Conservation (phyloP, 1,140 invertebrate species). For the Leptonema lineaticorne region DNA sequence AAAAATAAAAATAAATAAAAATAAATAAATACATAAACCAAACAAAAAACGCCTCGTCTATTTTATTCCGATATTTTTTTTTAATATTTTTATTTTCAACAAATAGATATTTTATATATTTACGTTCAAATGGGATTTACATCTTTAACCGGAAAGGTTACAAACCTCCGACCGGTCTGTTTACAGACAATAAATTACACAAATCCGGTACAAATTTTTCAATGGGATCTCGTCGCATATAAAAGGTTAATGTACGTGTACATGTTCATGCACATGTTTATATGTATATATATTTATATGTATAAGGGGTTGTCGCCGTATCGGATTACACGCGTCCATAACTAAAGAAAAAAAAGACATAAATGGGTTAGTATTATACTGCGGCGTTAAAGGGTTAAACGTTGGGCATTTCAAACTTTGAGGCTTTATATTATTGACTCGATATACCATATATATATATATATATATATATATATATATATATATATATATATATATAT, state of each 20-base stretch:
- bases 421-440: no score
- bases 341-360: neutral
- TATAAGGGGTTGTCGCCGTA: neutral
- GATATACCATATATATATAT: no score
- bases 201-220: slow-evolving; percentile 20
- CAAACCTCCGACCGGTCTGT: slow-evolving; percentile 13
- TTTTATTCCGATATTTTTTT: no score
- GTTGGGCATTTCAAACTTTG: no score
- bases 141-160: slow-evolving; percentile 12
- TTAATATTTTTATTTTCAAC: neutral
- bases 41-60: no score
- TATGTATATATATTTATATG: no score
- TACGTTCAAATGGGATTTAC: slow-evolving; percentile 10
- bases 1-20: neutral
- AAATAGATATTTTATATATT: neutral
- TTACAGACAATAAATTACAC: slow-evolving; percentile 20
- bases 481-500: no score
- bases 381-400: no score
- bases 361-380: neutral
- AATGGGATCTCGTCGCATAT: slow-evolving; percentile 5
- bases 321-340: neutral
- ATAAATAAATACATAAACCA: neutral
- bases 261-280: neutral
- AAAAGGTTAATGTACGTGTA: slow-evolving; percentile 1
- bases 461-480: no score